Evolutionary conservation across 2,113 vertebrate species (phyloP), one percentile per base, ranked within the genome.

Genomic region (Neotoma lepida): DNA sequence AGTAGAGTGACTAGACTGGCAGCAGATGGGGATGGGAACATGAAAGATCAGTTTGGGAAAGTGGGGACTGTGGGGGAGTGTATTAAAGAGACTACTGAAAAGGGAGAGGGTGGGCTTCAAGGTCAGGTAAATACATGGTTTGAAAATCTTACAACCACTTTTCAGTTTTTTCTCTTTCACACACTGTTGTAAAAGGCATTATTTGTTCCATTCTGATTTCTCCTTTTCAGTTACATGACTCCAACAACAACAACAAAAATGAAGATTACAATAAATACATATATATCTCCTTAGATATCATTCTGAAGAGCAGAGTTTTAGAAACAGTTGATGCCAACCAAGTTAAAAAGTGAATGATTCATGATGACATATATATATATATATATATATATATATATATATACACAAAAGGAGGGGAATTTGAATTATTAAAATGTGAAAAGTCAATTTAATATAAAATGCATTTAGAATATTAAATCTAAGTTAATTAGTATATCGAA

Each of bases 401-500:
- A 3, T 51, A 14, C 14, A 22, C 17, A 35, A 77, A 77, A 44
- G 39, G 46, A 51, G 71, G 35, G 24, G 58, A 2, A 51, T 66
- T 77, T 74, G 61, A 91, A 35, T 1, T 86, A 51, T 18, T 74
- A 58, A 44, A 84, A 63, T 76, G 12, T 14, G 76, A 80, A 3
- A 80, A 3, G 82, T 2, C 5, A 39, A n/a, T 70, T 46, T 86
- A 76, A 94, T 80, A 94, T n/a, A 26, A 90, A 77, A 61, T 33
- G 46, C 30, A 66, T 17, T 96, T 61, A 87, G 58, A 26, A 71
- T 81, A 89, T 86, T 94, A 88, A 80, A 58, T 49, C 51, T 51
- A 51, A 3, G 4, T 76, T 61, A 89, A 49, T 51, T 66, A 56
- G 3, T 66, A 13, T 0, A 88, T 54, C 33, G 14, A 78, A 51